Evolutionary conservation across 1,140 invertebrate species (phyloP).

Genomic region (Solen grandis): DNA sequence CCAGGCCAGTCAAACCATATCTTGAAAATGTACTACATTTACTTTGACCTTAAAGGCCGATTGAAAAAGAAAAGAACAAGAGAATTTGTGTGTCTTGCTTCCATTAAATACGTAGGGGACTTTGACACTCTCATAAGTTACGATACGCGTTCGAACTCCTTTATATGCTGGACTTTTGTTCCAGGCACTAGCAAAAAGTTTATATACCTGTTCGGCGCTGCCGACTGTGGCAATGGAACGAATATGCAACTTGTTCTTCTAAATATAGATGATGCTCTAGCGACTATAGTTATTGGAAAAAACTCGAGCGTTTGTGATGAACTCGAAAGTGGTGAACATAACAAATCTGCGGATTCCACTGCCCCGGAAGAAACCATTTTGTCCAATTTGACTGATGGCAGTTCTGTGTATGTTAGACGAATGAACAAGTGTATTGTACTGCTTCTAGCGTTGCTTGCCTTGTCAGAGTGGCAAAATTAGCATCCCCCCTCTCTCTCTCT

Average conservation of each 20-base stretch:
- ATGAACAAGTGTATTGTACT: too few relatives aligned
- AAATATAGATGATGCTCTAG: conserved; percentile 24
- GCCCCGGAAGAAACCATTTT: conserved; percentile 15
- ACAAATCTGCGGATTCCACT: background rate
- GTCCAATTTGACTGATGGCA: conserved; percentile 32
- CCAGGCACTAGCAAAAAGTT: conserved; percentile 25
- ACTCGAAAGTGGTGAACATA: conserved; percentile 16
- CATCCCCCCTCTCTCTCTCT: too few relatives aligned
- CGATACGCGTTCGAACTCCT: conserved; percentile 12
- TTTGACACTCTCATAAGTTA: conserved; percentile 50
- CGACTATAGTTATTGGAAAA: conserved; percentile 16
- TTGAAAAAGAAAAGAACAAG: conserved; percentile 24
- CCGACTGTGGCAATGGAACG: conserved; percentile 48
- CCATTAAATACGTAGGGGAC: conserved; percentile 54
- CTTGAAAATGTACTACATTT: conserved; percentile 51
- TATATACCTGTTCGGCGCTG: conserved; percentile 40
- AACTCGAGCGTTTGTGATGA: conserved; percentile 46
- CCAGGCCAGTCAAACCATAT: conserved; percentile 11
- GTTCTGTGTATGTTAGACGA: too few relatives aligned
- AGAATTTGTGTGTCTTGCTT: conserved; percentile 49
- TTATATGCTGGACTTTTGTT: conserved; percentile 55
- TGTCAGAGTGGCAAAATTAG: too few relatives aligned
- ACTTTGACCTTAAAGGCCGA: conserved; percentile 2
- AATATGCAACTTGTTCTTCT: conserved; percentile 46
- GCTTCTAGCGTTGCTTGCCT: too few relatives aligned